Evolutionary conservation across 2,888 invertebrate genomes (phyloP).

Genomic region (Amphipoea lucens): DNA sequence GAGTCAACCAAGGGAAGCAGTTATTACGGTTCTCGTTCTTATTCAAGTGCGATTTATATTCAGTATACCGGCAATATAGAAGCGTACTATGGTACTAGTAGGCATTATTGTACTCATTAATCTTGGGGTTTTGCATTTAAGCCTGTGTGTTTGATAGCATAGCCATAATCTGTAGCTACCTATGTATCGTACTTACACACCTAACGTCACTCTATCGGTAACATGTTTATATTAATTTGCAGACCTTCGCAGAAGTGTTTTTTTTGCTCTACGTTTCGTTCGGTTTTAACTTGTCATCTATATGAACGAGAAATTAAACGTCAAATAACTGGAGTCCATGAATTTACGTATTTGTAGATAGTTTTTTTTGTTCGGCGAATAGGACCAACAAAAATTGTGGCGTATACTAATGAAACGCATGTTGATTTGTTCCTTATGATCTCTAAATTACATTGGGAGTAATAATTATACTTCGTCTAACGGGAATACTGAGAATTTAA

Average conservation of each 20-base stretch:
- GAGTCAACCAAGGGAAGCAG: constrained; percentile 35
- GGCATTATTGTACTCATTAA: constrained; percentile 12
- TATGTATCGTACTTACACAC: not conserved
- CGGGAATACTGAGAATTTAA: not conserved
- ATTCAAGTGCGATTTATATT: constrained; percentile 55
- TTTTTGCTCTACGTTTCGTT: not conserved
- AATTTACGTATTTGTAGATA: not conserved
- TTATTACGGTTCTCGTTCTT: constrained; percentile 40
- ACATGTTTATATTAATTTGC: too few species aligned
- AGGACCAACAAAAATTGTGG: too few species aligned
- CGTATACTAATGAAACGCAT: too few species aligned
- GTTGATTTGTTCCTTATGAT: too few species aligned
- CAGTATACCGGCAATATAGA: constrained; percentile 21
- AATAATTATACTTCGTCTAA: too few species aligned
- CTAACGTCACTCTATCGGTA: not conserved
- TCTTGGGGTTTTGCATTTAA: not conserved
- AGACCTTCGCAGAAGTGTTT: not conserved
- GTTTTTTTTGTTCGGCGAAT: too few species aligned
- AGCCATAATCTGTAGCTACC: not conserved
- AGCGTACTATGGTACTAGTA: not conserved
- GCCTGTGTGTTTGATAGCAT: not conserved
- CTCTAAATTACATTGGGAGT: too few species aligned
- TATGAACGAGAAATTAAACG: not conserved
- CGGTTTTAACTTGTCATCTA: too few species aligned
- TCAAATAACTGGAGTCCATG: not conserved